Evolutionary conservation across 2,113 vertebrate genomes (phyloP).

Genomic region (Podarcis cretensis): DNA sequence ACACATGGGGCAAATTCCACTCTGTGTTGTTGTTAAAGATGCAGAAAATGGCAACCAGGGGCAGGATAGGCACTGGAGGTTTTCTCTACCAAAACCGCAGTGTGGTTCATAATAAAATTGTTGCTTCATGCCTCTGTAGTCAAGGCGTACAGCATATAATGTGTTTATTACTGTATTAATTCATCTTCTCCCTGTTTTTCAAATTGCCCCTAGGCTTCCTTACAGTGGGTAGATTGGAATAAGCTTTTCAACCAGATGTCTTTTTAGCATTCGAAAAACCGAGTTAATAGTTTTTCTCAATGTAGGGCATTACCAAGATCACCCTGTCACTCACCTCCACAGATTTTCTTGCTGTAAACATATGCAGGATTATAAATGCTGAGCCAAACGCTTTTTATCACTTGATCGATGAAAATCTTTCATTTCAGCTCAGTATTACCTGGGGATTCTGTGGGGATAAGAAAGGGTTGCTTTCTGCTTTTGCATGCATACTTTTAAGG

Average conservation of each 20-base stretch:
- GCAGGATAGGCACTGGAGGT: background rate
- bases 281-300: background rate
- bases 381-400: constrained; percentile 10
- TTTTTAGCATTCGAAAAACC: background rate
- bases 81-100: background rate
- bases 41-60: background rate
- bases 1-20: background rate
- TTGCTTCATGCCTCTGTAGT: too few species aligned
- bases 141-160: background rate
- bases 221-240: background rate
- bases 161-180: background rate
- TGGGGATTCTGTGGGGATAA: background rate
- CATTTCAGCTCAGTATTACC: background rate
- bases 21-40: background rate
- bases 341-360: background rate
- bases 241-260: background rate
- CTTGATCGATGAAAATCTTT: constrained; percentile 9
- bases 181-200: too few species aligned
- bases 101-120: background rate
- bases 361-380: rapidly evolving
- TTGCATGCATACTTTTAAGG: background rate
- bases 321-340: background rate
- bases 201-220: background rate
- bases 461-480: background rate
- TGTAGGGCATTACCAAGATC: background rate